phyloP scores from a whole-genome alignment of 2,888 invertebrate genomes.

The Parasteatoda lunata region DNA sequence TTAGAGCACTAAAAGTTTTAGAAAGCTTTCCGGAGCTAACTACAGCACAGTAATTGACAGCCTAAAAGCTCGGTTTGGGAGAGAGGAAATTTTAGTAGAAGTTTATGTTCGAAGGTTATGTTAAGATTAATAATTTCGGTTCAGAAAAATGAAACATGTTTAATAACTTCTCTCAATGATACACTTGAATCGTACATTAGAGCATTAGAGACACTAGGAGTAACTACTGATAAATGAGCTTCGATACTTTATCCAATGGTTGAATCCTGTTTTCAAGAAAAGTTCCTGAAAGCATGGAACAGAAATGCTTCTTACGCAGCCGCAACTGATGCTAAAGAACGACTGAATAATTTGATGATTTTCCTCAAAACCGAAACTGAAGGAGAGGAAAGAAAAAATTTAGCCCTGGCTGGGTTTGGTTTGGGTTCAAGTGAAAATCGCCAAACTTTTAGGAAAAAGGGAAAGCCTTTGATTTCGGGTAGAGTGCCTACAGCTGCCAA shows the following conservation, averaged over 20 bases:
- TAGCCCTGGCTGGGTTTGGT: neutral
- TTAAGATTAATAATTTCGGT: neutral
- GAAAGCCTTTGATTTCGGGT: neutral
- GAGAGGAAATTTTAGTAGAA: conserved; percentile 4
- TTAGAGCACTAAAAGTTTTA: neutral
- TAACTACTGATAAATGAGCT: conserved; percentile 12
- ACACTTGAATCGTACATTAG: neutral
- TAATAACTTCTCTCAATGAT: conserved; percentile 4
- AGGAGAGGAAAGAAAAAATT: neutral
- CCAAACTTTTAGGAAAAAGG: conserved; percentile 12
- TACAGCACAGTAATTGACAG: neutral
- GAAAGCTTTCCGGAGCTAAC: neutral
- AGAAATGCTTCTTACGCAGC: neutral
- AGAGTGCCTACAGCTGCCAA: neutral
- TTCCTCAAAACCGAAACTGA: conserved; percentile 15
- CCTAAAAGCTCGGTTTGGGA: neutral
- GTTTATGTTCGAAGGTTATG: neutral
- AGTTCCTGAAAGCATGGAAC: neutral
- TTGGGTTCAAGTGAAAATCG: neutral
- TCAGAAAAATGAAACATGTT: neutral
- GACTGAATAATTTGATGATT: neutral
- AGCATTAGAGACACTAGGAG: conserved; percentile 4
- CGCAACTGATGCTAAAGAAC: neutral
- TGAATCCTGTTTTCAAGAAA: neutral
- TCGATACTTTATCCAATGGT: neutral